Conservation (phyloP, 2,888 invertebrate genomes). For the Cloeon dipterum region DNA sequence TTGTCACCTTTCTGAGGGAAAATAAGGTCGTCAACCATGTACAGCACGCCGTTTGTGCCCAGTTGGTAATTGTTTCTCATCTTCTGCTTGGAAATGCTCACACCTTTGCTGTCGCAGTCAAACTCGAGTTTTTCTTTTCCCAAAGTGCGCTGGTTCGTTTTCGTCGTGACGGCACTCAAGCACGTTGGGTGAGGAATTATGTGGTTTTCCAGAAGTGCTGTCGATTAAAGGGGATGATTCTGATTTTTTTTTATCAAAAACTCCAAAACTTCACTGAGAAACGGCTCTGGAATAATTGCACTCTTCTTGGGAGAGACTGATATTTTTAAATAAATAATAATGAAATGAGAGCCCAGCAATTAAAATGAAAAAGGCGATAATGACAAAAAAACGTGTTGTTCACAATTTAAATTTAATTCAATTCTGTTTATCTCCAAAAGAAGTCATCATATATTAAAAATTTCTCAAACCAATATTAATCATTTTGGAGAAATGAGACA, state of each 20-base stretch:
- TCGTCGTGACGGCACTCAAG: slow-evolving; percentile 20
- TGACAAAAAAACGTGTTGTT: no score
- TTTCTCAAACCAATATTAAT: no score
- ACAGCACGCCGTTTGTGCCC: slow-evolving; percentile 23
- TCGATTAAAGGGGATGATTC: no score
- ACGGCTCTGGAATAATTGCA: no score
- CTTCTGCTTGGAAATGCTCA: slow-evolving; percentile 17
- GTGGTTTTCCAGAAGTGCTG: slow-evolving; percentile 22
- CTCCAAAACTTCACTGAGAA: no score
- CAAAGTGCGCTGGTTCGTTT: slow-evolving; percentile 17
- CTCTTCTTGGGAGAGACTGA: no score
- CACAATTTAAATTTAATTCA: no score
- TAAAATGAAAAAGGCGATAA: no score
- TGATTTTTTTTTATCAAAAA: not conserved
- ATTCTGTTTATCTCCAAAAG: no score
- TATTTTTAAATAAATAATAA: not conserved
- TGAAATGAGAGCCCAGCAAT: no score
- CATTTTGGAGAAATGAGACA: no score
- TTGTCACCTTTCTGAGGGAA: slow-evolving; percentile 20
- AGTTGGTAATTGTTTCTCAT: slow-evolving; percentile 17
- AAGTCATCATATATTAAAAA: no score
- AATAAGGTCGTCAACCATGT: slow-evolving; percentile 21
- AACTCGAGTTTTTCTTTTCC: slow-evolving; percentile 17
- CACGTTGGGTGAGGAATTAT: slow-evolving; percentile 21
- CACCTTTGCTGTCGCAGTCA: slow-evolving; percentile 19